phyloP scores from a whole-genome alignment of 1,140 invertebrate genomes.

The Drosophila albomicans region DNA sequence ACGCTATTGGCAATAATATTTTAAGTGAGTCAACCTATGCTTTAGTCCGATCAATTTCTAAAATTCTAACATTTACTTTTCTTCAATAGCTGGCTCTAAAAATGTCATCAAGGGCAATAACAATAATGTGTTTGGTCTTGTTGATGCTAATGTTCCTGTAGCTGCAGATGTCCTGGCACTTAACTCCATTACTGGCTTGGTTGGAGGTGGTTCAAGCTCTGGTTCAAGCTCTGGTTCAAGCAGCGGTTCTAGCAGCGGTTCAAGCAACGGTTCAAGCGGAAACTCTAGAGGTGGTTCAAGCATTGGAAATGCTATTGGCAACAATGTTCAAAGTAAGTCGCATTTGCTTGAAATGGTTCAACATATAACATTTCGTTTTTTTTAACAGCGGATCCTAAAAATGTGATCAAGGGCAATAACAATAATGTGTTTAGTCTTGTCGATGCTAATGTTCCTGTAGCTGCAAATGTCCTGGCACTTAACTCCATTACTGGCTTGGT shows the following conservation, averaged over 20 bases:
- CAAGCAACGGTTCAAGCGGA: too few relatives aligned
- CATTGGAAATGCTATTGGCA: neutral
- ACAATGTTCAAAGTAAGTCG: neutral
- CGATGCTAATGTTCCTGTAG: neutral
- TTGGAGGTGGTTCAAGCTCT: neutral
- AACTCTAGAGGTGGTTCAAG: too few relatives aligned
- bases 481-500: neutral
- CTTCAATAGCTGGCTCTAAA: neutral
- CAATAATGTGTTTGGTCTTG: neutral
- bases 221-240: neutral
- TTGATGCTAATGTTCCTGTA: neutral
- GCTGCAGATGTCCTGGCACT: neutral
- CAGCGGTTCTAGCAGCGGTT: neutral
- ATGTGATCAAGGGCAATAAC: neutral
- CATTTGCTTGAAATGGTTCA: neutral
- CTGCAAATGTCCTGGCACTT: neutral
- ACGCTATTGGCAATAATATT: neutral
- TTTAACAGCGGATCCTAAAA: constrained; percentile 2
- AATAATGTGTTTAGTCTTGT: neutral
- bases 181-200: neutral
- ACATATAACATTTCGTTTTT: too few relatives aligned
- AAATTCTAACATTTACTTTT: neutral
- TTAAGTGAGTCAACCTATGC: neutral
- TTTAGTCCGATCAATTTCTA: neutral
- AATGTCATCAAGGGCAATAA: neutral